Base-by-base conservation (phyloP, 1,140 invertebrate genomes). In the Druon quercuslanigerum region DNA sequence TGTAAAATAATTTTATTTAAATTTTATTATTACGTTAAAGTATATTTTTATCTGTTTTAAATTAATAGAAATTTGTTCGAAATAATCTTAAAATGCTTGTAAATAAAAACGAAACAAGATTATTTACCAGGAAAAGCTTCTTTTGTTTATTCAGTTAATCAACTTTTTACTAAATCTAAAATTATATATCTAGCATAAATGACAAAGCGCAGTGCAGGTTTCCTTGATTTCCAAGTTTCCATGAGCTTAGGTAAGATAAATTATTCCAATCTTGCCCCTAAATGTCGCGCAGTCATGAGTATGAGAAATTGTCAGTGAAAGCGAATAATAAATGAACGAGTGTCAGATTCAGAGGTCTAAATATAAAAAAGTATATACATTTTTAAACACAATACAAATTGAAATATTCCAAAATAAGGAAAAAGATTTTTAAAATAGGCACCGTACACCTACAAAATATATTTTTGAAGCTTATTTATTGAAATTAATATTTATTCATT, bases 251-350 rank as follows among this genome's bases (percentile, higher is more conserved):
- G 57, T 60, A 25, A 57, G 25, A 60, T 60, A 60, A 60, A 60
- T 60, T 60, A 60, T 60, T 60, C 20, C 57, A 60, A 60, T 60
- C 57, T 13, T 20, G 57, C 16, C 16, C 7, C 19, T 60, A 20
- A 60, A 9, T 60, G 57, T 60, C 57, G 57, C 57, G 33, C 25
- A 25, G 25, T 25, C 25, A 60, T 60, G 57, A 60, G 8, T 14
- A 14, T 20, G 33, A 60, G 20, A 60, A 60, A 60, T 60, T 60
- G 57, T 20, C 57, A 20, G 57, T 13, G 57, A 25, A 20, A 4
- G 20, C 20, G 57, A 33, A 60, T 60, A 60, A 60, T 60, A 60
- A 60, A 60, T 60, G 25, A 33, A 52, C 14, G n/a, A 52, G 12
- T 8, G 5, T 52, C 1, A 25, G 25, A 25, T 25, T 3, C 25